Evolutionary conservation across 2,888 invertebrate genomes (phyloP).

Genomic region (Erebia ligea): DNA sequence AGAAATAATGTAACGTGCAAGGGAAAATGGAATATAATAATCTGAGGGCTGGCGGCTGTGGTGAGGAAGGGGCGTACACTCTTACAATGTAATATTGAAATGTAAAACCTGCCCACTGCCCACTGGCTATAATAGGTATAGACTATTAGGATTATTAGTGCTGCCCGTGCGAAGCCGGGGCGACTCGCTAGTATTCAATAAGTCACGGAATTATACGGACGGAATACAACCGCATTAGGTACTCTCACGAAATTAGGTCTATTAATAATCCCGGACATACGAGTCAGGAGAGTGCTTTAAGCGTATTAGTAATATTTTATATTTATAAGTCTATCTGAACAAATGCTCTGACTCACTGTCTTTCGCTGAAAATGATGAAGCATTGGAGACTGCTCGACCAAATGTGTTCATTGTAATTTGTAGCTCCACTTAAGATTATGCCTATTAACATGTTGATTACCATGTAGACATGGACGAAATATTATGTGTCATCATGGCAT

Average conservation of each 20-base stretch:
- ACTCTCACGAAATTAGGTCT: constrained; percentile 23
- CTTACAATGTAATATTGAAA: no score
- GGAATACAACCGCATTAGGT: neutral
- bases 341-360: constrained; percentile 59
- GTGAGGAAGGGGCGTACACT: no score
- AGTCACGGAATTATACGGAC: neutral
- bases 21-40: no score
- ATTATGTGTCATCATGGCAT: neutral
- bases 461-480: neutral
- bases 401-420: constrained; percentile 12
- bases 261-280: constrained; percentile 35
- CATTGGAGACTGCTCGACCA: constrained; percentile 15
- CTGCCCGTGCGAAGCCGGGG: no score
- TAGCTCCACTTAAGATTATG: constrained; percentile 16
- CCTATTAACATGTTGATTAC: constrained; percentile 7
- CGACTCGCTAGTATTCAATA: no score
- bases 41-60: no score
- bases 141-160: no score
- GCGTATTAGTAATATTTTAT: constrained; percentile 47
- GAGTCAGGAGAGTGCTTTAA: constrained; percentile 25
- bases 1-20: no score
- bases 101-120: no score
- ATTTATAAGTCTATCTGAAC: constrained; percentile 51
- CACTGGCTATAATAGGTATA: no score
- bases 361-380: constrained; percentile 71